Evolutionary conservation across 2,888 invertebrate genomes (phyloP).

Genomic region (Autographa gamma): DNA sequence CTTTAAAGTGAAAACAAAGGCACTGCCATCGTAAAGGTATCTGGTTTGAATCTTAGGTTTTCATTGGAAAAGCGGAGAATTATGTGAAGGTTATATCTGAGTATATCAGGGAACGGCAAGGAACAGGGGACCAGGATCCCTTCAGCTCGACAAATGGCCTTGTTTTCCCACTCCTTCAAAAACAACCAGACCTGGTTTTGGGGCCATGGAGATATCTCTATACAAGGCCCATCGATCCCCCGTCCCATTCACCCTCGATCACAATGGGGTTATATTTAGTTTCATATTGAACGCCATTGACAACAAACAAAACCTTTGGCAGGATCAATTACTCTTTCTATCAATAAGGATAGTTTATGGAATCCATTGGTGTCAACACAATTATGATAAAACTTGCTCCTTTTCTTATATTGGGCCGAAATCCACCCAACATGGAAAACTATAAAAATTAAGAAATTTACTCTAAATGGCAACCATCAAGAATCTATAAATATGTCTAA

Average conservation of each 20-base stretch:
- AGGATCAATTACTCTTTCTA: conserved; percentile 5
- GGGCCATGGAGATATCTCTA: conserved; percentile 23
- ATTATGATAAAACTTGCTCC: too few species aligned
- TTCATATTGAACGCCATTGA: conserved; percentile 7
- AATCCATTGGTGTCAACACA: not conserved
- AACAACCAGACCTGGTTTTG: conserved; percentile 21
- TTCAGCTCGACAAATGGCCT: conserved; percentile 24
- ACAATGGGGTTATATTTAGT: conserved; percentile 38
- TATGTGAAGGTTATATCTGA: not conserved
- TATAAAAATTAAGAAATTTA: too few species aligned
- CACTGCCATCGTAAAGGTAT: not conserved
- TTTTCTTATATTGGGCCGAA: too few species aligned
- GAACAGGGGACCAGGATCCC: conserved; percentile 9
- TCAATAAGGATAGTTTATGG: not conserved
- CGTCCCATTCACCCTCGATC: conserved; percentile 43
- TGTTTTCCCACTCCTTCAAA: conserved; percentile 30
- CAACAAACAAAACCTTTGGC: conserved; percentile 13
- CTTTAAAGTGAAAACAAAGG: conserved; percentile 3
- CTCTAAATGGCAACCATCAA: too few species aligned
- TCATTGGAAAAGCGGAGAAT: not conserved
- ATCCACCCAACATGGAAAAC: too few species aligned
- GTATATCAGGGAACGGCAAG: conserved; percentile 8
- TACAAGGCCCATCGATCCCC: conserved; percentile 40
- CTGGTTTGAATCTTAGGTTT: not conserved
- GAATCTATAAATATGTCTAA: too few species aligned